Conservation (phyloP, 2,113 vertebrate species). For the Charina bottae region DNA sequence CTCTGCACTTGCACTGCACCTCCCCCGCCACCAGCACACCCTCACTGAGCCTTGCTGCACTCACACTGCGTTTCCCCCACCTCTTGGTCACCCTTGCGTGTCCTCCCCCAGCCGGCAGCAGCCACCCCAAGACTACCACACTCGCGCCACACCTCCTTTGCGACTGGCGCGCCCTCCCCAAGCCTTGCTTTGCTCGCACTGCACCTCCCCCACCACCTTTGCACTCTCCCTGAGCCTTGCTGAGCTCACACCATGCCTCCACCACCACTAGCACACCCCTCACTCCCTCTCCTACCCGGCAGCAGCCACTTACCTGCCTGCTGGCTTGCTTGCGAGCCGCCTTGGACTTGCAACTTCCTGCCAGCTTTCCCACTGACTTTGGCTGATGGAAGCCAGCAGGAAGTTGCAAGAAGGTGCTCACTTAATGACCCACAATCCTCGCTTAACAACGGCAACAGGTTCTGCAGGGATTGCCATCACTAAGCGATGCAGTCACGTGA, state of each 20-base stretch:
- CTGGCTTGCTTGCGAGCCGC: background rate
- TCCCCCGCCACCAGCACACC: background rate
- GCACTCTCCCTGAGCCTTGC: background rate
- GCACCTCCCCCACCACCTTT: background rate
- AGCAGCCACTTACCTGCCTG: background rate
- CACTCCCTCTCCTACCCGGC: background rate
- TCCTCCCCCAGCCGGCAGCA: background rate
- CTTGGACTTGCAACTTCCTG: background rate
- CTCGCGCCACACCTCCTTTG: background rate
- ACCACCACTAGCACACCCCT: background rate
- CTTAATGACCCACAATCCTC: background rate
- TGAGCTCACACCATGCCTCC: background rate
- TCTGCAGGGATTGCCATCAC: background rate
- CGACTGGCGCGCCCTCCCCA: background rate
- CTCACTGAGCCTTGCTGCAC: background rate
- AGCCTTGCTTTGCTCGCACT: background rate
- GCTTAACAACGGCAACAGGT: background rate
- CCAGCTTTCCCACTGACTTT: background rate
- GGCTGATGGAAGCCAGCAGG: background rate
- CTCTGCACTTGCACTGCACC: background rate
- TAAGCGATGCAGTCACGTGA: background rate
- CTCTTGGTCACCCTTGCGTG: background rate
- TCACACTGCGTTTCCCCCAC: background rate
- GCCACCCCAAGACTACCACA: background rate
- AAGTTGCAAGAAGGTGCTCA: background rate